Evolutionary conservation across 2,888 invertebrate genomes (phyloP).

Genomic region (Sinodicranocentrus sp.): DNA sequence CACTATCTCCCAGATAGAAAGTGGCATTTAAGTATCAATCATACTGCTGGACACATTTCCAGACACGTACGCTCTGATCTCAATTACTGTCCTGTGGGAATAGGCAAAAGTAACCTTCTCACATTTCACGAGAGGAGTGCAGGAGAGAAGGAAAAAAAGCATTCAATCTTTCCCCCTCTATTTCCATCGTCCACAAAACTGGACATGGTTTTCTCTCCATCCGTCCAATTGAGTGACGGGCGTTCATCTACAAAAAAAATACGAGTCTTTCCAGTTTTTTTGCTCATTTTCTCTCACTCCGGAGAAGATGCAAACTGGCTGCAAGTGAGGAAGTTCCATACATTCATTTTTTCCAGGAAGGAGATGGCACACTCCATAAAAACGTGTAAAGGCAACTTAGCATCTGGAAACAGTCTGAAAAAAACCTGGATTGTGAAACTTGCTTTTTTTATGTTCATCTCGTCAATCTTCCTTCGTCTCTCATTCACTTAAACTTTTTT

Average conservation of each 20-base stretch:
- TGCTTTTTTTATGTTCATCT: slow-evolving; percentile 32
- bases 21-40: slow-evolving; percentile 34
- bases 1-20: slow-evolving; percentile 24
- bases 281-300: not conserved
- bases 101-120: too few species aligned
- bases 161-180: slow-evolving; percentile 14
- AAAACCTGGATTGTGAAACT: slow-evolving; percentile 1
- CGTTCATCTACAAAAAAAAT: not conserved
- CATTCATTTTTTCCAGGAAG: too few species aligned
- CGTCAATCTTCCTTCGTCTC: slow-evolving; percentile 22
- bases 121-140: not conserved
- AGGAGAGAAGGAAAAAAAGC: not conserved
- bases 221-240: slow-evolving; percentile 20
- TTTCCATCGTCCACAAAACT: not conserved
- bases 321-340: too few species aligned
- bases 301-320: not conserved
- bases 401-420: too few species aligned
- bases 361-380: too few species aligned
- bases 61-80: slow-evolving; percentile 7
- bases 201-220: not conserved
- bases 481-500: slow-evolving; percentile 33
- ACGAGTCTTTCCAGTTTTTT: not conserved
- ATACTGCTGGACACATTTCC: slow-evolving; percentile 26
- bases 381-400: too few species aligned
- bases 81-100: slow-evolving; percentile 26